These are phyloP conservation scores for Otolemur garnettii DNA, from an alignment of 2,113 vertebrate genomes.

Conservation along the genomic window DNA sequence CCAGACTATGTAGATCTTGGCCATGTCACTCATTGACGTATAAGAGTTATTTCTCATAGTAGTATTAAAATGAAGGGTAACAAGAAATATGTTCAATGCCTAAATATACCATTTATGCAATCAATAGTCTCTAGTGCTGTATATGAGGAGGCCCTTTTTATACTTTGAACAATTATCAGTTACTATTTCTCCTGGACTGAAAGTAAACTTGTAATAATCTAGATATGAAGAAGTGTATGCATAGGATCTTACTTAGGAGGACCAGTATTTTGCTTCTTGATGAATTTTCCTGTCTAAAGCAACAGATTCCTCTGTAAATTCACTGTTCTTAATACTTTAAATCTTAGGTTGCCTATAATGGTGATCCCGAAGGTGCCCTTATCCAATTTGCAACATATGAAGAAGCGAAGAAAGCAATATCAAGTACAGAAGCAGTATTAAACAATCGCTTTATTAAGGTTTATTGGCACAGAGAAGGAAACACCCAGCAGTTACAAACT, in stretches of 20 bases:
- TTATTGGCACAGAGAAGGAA: slow-evolving; percentile 95
- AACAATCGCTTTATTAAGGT: slow-evolving; percentile 98
- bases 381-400: slow-evolving; percentile 96
- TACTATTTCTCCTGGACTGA: slow-evolving; percentile 13
- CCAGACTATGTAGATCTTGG: neutral
- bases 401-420: slow-evolving; percentile 96
- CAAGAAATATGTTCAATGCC: neutral
- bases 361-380: slow-evolving; percentile 96
- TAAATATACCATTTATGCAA: neutral
- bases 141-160: neutral
- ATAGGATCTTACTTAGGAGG: slow-evolving; percentile 21
- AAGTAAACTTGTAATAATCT: neutral
- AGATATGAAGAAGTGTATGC: neutral
- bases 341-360: slow-evolving; percentile 95
- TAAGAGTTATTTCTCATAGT: slow-evolving; percentile 31
- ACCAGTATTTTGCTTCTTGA: neutral
- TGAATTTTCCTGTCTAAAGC: slow-evolving; percentile 12
- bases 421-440: slow-evolving; percentile 97
- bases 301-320: slow-evolving; percentile 47
- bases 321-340: slow-evolving; percentile 74
- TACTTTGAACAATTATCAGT: neutral
- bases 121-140: neutral
- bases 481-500: slow-evolving; percentile 83
- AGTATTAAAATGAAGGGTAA: neutral
- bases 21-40: neutral